Conservation (phyloP, 2,797 vertebrate species). For the Enteromius anoplus region DNA sequence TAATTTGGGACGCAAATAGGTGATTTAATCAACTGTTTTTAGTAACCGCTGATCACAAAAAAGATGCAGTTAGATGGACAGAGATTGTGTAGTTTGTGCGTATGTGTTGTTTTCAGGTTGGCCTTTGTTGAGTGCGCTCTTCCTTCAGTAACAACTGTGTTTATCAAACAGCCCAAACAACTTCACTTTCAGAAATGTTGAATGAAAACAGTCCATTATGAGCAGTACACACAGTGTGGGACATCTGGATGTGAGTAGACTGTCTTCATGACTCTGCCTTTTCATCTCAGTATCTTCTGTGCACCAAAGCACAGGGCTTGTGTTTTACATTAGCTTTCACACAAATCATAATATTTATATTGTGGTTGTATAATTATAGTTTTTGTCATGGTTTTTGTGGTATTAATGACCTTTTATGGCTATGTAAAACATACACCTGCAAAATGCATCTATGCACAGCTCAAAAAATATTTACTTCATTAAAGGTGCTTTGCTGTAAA, state of each 20-base stretch:
- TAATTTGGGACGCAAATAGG: not conserved
- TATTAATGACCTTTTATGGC: constrained; percentile 62
- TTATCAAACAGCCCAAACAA: constrained; percentile 67
- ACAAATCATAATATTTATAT: constrained; percentile 67
- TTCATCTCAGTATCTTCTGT: constrained; percentile 56
- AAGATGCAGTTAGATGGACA: not conserved
- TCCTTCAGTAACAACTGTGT: constrained; percentile 60
- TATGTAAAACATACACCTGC: constrained; percentile 65
- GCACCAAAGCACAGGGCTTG: constrained; percentile 49
- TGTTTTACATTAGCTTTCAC: constrained; percentile 64
- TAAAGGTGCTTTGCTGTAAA: constrained; percentile 46
- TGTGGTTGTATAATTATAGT: constrained; percentile 63
- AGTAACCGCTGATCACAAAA: not conserved
- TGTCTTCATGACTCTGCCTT: constrained; percentile 61
- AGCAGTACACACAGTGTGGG: constrained; percentile 58
- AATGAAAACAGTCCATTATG: constrained; percentile 62
- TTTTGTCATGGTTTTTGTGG: constrained; percentile 58
- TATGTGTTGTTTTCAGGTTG: constrained; percentile 23
- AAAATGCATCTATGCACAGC: constrained; percentile 38
- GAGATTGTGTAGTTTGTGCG: not conserved
- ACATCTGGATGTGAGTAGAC: constrained; percentile 64
- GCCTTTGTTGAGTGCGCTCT: constrained; percentile 54
- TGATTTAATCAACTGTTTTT: not conserved
- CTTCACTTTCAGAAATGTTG: constrained; percentile 61
- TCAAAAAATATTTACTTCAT: constrained; percentile 64